Base-by-base conservation (phyloP, 2,888 invertebrate genomes). In the Polietes domitor region DNA sequence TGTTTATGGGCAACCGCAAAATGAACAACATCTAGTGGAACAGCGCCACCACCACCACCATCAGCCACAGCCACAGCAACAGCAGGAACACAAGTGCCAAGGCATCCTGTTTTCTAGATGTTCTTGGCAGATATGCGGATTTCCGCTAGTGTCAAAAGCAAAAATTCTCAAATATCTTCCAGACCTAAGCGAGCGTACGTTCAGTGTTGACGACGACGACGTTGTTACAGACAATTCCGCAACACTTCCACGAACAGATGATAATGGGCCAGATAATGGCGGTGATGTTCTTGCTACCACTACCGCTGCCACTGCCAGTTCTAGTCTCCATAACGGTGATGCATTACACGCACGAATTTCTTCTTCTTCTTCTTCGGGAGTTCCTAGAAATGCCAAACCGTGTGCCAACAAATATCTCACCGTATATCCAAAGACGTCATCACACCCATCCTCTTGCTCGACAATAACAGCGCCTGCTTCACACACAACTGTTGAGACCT, bases 101-200 rank as follows among this genome's bases (percentile, higher is more conserved):
- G 32, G 73, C 68, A 70, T 81, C 61, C 78, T 68, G 37, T 72
- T 41, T 78, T 26, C 55, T 55, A 55, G 24, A 71, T 65, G 77
- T 63, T 73, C 24, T 81, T 84, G 81, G 81, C 72, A 78, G 81
- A 72, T 75, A 68, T 76, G 32, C 84, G 81, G 84, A 84, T 81
- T 70, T 84, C 84, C 84, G 76, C 76, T 81, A 71, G 76, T 81
- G 78, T 81, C 74, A 53, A n/a, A n/a, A n/a, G 58, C 17, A 70
- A 24, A 76, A 76, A 81, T 76, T 68, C 76, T 84, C 76, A 78
- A 84, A 84, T 70, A 84, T 84, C 53, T 81, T 55, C 75, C 65
- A 76, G 72, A 76, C 71, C 78, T 78, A 78, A 81, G 75, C 68
- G 79, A 68, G 84, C 81, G 73, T 84, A 43, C 41, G 37, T 24